Evolutionary conservation across 1,140 invertebrate genomes (phyloP).

Genomic region (Melitaea cinxia): DNA sequence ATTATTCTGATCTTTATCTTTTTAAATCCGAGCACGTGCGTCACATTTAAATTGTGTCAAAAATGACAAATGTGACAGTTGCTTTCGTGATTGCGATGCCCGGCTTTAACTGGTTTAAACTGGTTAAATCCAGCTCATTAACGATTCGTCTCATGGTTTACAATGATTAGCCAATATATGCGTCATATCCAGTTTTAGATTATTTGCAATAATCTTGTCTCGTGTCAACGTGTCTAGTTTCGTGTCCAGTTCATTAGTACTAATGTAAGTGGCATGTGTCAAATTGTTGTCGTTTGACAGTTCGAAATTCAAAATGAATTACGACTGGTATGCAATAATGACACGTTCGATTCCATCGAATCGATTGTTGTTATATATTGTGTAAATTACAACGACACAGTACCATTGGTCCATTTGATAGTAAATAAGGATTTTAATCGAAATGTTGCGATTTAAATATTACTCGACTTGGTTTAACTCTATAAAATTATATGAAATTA

Average conservation of each 20-base stretch:
- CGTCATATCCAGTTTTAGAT: slow-evolving; percentile 13
- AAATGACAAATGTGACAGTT: slow-evolving; percentile 41
- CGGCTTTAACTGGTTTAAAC: slow-evolving; percentile 13
- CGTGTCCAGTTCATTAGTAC: background rate
- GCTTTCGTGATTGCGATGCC: slow-evolving; percentile 25
- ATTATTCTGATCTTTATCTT: slow-evolving; percentile 3
- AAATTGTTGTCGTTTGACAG: background rate
- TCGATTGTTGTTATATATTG: too few relatives aligned
- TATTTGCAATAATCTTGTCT: slow-evolving; percentile 11
- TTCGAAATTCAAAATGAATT: background rate
- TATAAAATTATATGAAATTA: too few relatives aligned
- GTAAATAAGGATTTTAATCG: too few relatives aligned
- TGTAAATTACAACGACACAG: too few relatives aligned
- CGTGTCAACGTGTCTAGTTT: background rate
- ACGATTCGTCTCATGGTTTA: slow-evolving; percentile 36
- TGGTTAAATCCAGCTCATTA: slow-evolving; percentile 46
- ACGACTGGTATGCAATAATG: too few relatives aligned
- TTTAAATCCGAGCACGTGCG: slow-evolving; percentile 12
- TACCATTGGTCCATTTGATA: too few relatives aligned
- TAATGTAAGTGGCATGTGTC: background rate
- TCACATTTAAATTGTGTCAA: slow-evolving; percentile 26
- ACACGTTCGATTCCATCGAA: too few relatives aligned
- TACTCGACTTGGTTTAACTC: too few relatives aligned
- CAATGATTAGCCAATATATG: slow-evolving; percentile 5
- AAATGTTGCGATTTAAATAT: too few relatives aligned